Evolutionary conservation across 2,888 invertebrate genomes (phyloP), one percentile per base, ranked within the genome.

Genomic region (Agonopterix subpropinquella): DNA sequence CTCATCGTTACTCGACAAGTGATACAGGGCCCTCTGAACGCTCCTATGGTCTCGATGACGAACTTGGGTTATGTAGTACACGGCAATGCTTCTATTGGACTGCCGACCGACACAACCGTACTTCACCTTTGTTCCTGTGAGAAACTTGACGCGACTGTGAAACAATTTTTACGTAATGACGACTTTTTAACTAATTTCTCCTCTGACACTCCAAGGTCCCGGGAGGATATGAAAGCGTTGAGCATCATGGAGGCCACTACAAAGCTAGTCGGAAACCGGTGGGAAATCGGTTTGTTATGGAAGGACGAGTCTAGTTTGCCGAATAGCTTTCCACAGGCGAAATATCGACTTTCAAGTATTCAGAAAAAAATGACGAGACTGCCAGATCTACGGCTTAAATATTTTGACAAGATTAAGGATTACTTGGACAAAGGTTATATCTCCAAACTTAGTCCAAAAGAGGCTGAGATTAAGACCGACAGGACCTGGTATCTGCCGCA

Each of bases 401-500:
- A 48, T 11, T 18, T 18, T 8, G 48, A 43, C 4, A 48, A 44
- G 13, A 18, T 48, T 18, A 10, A 44, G 9, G 44, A 44, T 2
- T 10, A 48, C 18, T 5, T 44, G 4, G 18, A 44, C 4, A 48
- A 48, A 28, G 46, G 46, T 4, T 46, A 46, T 39, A 15, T 15
- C 4, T 39, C 13, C 4, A 46, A 46, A 41, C 41, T 46, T 13
- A 15, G 13, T 4, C 35, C 18, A 1, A 10, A 37, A 4, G 46
- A 37, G 11, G 1, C 10, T 5, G 10, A 1, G 10, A 2, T 15
- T n/a, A 37, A 9, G 28, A 37, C 46, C 7, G 41, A 35, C 11
- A 42, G 36, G n/a, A 42, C 42, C 7, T 53, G 53, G 53, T 53
- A 47, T 42, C 35, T 49, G 15, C 49, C 53, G 3, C 53, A 53